These are phyloP conservation scores for Teleiodes luculella DNA, from an alignment of 2,888 invertebrate genomes.

Conservation along the genomic window DNA sequence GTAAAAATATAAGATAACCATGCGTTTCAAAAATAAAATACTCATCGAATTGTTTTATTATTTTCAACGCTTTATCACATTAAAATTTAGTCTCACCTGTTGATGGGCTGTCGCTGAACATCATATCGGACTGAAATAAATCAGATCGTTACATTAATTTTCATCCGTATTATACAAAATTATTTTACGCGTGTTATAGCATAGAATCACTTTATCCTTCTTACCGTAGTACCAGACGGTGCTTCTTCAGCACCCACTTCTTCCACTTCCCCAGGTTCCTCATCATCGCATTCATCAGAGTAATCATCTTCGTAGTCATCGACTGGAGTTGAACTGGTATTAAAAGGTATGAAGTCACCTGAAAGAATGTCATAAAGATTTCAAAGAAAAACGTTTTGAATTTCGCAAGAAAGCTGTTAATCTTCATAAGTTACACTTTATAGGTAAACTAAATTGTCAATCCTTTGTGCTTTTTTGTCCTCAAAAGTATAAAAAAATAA, in stretches of 20 bases:
- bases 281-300: slow-evolving; percentile 54
- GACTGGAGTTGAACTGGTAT: slow-evolving; percentile 55
- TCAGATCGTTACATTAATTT: slow-evolving; percentile 15
- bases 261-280: slow-evolving; percentile 44
- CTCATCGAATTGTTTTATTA: too few species aligned
- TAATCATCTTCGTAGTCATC: slow-evolving; percentile 69
- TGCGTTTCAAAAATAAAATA: too few species aligned
- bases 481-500: too few species aligned
- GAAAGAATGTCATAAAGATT: slow-evolving; percentile 19
- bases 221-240: slow-evolving; percentile 24
- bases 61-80: too few species aligned
- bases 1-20: too few species aligned
- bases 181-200: too few species aligned
- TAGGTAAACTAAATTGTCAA: too few species aligned
- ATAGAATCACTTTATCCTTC: not conserved
- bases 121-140: slow-evolving; percentile 31
- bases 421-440: too few species aligned
- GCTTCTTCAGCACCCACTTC: slow-evolving; percentile 32
- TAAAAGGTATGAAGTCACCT: slow-evolving; percentile 83
- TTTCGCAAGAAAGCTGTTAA: too few species aligned
- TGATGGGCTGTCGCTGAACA: slow-evolving; percentile 42
- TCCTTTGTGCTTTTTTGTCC: too few species aligned
- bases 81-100: slow-evolving; percentile 24
- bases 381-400: not conserved
- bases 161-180: not conserved